Evolutionary conservation across 2,888 invertebrate species (phyloP), one percentile per base, ranked within the genome.

Genomic region (Chrysodeixis includens): DNA sequence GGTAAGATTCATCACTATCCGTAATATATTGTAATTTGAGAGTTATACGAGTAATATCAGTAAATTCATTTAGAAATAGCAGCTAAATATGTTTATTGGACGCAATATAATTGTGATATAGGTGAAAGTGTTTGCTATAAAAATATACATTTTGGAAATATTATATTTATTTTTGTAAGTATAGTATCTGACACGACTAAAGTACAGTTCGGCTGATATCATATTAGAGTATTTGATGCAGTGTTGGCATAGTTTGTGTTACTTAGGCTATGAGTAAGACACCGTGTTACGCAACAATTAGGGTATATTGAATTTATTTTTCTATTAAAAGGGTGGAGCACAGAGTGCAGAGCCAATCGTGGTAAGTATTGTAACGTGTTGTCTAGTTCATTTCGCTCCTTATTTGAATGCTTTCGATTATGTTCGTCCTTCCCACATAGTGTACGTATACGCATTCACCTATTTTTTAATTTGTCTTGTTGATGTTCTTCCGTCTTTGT

Each of bases 281-380:
- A 30, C 40, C 52, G 54, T 53, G 20, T 53, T 20, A 16, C 46
- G 67, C 49, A 56, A 76, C 64, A 68, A 62, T 63, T 74, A 73
- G 79, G 71, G 69, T 78, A 75, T 76, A 83, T 83, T 85, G 75
- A 79, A 82, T 69, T 62, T 69, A 66, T 80, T 76, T 84, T 86
- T 93, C 89, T 87, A 91, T 94, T 86, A 86, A 91, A 97, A 97
- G 97, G 95, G 97, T 96, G 97, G 97, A 96, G 97, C 97, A 96
- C 97, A 96, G 96, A 97, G 97, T 96, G 97, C 98, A 96, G 98
- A 98, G 96, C 98, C 98, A 92, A 98, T 98, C 95, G 98, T 98
- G 97, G 98, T 98, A 98, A 98, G 98, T 98, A 83, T 83, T 83
- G 66, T 74, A 72, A 74, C 81, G 77, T 75, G 85, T n/a, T 40